Conservation (phyloP, 2,888 invertebrate species). For the Rotaria magnacalcarata region DNA sequence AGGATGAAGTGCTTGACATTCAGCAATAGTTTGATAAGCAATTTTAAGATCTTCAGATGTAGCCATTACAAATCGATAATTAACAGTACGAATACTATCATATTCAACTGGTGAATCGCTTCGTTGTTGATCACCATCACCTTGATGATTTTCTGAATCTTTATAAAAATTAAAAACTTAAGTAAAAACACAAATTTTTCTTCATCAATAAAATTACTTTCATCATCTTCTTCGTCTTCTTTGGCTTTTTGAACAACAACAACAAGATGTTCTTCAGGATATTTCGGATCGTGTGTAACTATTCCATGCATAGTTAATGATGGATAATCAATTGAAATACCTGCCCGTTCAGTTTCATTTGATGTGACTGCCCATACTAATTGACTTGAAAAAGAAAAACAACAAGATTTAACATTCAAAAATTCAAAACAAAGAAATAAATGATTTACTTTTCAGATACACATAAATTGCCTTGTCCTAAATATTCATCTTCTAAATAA, state of each 20-base stretch:
- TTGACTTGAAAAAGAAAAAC: background rate
- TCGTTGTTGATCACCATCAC: background rate
- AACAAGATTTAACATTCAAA: background rate
- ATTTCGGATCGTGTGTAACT: slow-evolving; percentile 26
- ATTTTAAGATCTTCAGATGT: background rate
- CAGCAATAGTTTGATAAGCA: slow-evolving; percentile 12
- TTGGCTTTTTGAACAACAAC: slow-evolving; percentile 15
- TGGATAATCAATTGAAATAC: slow-evolving; percentile 13
- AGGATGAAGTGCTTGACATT: slow-evolving; percentile 35
- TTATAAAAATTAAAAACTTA: too few relatives aligned
- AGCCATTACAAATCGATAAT: slow-evolving; percentile 10
- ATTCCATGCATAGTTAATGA: slow-evolving; percentile 36
- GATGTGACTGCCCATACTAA: background rate
- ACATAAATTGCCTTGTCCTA: slow-evolving; percentile 10
- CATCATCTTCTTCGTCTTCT: slow-evolving; percentile 11
- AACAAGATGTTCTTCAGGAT: slow-evolving; percentile 34
- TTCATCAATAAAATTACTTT: background rate
- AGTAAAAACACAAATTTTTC: background rate
- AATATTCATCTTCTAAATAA: slow-evolving; percentile 35
- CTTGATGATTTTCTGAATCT: background rate
- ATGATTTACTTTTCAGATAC: background rate
- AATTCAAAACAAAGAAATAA: background rate
- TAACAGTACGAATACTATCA: slow-evolving; percentile 25
- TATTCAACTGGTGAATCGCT: background rate
- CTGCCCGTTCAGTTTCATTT: background rate